Evolutionary conservation across 92 coral and sea anemone genomes (phyloP).

Genomic region (Virgularia gustaviana): DNA sequence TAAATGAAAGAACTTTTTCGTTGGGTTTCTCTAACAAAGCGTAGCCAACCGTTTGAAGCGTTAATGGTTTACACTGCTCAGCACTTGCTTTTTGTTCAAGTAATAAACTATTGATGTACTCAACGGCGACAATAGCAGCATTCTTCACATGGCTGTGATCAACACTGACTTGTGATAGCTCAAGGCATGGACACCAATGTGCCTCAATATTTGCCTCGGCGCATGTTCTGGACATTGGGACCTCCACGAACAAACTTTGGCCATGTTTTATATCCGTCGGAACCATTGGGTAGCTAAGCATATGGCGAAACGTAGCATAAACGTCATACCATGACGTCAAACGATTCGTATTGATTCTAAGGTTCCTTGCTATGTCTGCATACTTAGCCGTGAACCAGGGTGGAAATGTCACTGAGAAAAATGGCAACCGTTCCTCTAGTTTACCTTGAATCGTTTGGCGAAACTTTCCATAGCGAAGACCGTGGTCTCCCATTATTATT

Average conservation of each 20-base stretch:
- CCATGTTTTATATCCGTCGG: constrained; percentile 17
- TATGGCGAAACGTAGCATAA: constrained; percentile 29
- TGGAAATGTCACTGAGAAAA: constrained; percentile 51
- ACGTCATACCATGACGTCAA: constrained; percentile 34
- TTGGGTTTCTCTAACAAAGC: too few species aligned
- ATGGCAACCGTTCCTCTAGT: constrained; percentile 74
- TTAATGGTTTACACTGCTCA: too few species aligned
- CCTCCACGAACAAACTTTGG: constrained; percentile 8
- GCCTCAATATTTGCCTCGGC: constrained; percentile 6
- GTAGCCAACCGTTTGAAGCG: too few species aligned
- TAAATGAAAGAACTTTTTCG: too few species aligned
- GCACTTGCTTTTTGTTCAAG: too few species aligned
- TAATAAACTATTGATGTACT: constrained; percentile 51
- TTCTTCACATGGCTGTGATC: constrained; percentile 34
- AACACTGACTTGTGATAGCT: constrained; percentile 41
- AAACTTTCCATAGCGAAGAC: constrained; percentile 42
- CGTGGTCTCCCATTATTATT: constrained; percentile 68
- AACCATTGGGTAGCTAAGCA: constrained; percentile 18
- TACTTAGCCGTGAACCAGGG: constrained; percentile 9
- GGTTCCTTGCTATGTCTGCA: constrained; percentile 4
- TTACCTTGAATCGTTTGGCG: constrained; percentile 67
- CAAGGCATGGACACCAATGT: constrained; percentile 38
- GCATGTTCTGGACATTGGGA: constrained; percentile 20
- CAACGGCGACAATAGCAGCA: constrained; percentile 27
- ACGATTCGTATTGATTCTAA: constrained; percentile 13